A percentile compares a stretch with the other conserved stretches of the same genome.
Conservation (phyloP, 2,888 invertebrate genomes). For the Cephus pulcher region DNA sequence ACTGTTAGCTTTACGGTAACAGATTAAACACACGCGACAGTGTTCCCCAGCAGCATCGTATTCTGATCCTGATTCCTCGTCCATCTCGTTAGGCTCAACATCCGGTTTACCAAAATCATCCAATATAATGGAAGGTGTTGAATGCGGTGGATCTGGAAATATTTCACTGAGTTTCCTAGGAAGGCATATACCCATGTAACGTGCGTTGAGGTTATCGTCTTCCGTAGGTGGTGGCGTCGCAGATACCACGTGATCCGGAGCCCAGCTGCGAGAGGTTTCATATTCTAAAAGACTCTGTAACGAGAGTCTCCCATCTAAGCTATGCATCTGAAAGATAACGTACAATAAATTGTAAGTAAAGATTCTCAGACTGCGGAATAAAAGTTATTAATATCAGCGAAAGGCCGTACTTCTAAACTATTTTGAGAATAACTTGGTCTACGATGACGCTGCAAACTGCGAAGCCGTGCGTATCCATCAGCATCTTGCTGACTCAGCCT, state of each 20-base stretch:
- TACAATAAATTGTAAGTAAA: background rate
- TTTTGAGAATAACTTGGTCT: conserved; percentile 76
- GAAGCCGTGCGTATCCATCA: conserved; percentile 80
- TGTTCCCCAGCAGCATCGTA: conserved; percentile 50
- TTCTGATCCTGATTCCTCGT: conserved; percentile 55
- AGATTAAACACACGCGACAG: conserved; percentile 54
- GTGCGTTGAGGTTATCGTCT: conserved; percentile 70
- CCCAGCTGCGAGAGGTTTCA: conserved; percentile 60
- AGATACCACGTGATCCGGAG: conserved; percentile 48
- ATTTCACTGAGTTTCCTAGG: conserved; percentile 77
- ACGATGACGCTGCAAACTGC: conserved; percentile 75
- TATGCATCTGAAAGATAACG: conserved; percentile 54
- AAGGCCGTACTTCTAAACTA: conserved; percentile 53
- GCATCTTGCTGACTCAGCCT: conserved; percentile 82
- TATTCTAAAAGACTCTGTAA: conserved; percentile 60
- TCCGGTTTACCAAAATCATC: conserved; percentile 34
- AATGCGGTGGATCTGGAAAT: conserved; percentile 69
- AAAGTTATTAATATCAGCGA: background rate
- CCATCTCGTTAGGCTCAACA: conserved; percentile 39
- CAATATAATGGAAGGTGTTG: conserved; percentile 25
- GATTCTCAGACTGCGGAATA: background rate
- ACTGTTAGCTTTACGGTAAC: conserved; percentile 42
- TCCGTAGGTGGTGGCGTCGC: conserved; percentile 50
- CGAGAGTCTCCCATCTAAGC: conserved; percentile 59
- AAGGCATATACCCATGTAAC: conserved; percentile 81